Percentiles rank a stretch among this genome's conserved stretches.
Conservation (phyloP, 2,888 invertebrate genomes). For the Polydrusus cervinus region DNA sequence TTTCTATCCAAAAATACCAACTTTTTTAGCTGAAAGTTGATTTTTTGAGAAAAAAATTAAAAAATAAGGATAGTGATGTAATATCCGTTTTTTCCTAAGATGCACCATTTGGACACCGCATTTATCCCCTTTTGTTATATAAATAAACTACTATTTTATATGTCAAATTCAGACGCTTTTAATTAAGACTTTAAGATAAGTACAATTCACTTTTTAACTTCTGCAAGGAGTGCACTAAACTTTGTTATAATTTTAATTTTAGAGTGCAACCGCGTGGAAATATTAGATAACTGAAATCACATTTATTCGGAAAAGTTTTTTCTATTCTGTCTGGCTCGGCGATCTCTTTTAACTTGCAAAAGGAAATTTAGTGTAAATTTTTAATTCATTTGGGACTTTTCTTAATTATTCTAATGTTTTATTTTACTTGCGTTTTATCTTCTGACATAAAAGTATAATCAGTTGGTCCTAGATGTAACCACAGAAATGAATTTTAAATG, state of each 20-base stretch:
- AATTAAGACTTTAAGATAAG: no score
- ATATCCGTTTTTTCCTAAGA: no score
- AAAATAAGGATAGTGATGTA: no score
- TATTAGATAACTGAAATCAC: conserved; percentile 60
- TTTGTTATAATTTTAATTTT: conserved; percentile 63
- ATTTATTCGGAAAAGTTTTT: conserved; percentile 51
- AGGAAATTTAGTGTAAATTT: conserved; percentile 27
- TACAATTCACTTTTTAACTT: background rate
- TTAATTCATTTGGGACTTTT: conserved; percentile 38
- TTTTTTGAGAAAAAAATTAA: no score
- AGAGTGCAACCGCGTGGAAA: conserved; percentile 59
- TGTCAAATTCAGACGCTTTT: no score
- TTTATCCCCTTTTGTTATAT: no score
- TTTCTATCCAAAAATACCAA: no score
- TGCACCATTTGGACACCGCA: no score
- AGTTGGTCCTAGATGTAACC: conserved; percentile 1
- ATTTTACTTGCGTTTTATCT: conserved; percentile 33
- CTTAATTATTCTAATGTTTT: conserved; percentile 42
- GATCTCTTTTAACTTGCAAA: conserved; percentile 3
- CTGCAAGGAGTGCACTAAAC: conserved; percentile 52
- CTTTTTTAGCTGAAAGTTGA: no score
- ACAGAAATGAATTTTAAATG: background rate
- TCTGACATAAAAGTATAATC: conserved; percentile 20
- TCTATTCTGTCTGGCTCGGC: conserved; percentile 5
- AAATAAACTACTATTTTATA: no score